Percentiles rank a stretch among this genome's conserved stretches.
These are phyloP conservation scores for Myocastor coypus DNA, from an alignment of 2,113 vertebrate species.

Conservation along the genomic window DNA sequence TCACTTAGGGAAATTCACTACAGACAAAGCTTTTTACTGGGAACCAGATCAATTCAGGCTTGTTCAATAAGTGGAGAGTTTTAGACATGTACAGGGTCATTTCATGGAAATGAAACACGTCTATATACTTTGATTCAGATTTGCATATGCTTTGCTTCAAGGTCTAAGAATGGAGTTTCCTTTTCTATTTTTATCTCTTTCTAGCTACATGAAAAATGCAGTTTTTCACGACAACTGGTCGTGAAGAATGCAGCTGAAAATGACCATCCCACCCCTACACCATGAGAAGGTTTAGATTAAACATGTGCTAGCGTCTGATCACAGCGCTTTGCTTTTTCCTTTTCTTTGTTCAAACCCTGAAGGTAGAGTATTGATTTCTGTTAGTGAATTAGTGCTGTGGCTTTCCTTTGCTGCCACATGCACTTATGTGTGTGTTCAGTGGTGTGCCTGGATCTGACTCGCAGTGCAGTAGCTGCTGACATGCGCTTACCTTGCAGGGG, in stretches of 20 bases:
- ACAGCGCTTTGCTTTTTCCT: not conserved
- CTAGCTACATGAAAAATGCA: not conserved
- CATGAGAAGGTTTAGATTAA: not conserved
- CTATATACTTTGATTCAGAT: not conserved
- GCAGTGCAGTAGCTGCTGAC: not conserved
- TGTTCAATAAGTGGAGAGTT: constrained; percentile 8
- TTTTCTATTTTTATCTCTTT: not conserved
- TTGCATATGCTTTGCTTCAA: not conserved
- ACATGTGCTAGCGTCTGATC: not conserved
- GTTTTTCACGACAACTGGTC: not conserved
- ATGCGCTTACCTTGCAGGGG: not conserved
- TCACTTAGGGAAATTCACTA: not conserved
- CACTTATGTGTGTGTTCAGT: not conserved
- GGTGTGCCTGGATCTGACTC: not conserved
- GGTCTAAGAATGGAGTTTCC: not conserved
- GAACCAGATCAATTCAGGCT: not conserved
- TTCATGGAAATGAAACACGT: not conserved
- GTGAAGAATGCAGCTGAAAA: not conserved
- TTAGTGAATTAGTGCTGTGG: not conserved
- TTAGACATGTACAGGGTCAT: not conserved
- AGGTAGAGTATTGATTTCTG: not conserved
- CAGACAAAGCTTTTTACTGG: not conserved
- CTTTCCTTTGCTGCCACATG: not conserved
- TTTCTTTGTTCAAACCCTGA: not conserved
- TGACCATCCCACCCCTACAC: not conserved